phyloP scores from a whole-genome alignment of 2,888 invertebrate genomes.

The Tiliacea citrago region DNA sequence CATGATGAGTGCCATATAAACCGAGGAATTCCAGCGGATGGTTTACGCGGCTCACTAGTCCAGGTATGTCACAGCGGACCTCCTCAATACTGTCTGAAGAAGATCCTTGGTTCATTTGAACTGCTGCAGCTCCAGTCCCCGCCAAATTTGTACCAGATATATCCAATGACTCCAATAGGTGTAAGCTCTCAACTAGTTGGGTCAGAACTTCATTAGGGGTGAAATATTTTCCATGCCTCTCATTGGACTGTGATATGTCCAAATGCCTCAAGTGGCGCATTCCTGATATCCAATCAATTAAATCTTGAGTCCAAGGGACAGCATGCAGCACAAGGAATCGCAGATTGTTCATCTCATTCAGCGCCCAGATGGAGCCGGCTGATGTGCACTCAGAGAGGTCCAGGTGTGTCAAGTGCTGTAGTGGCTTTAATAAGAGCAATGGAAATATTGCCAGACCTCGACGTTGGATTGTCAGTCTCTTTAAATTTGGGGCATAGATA shows the following conservation, averaged over 20 bases:
- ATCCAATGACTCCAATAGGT: slow-evolving; percentile 95
- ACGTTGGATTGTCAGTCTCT: slow-evolving; percentile 90
- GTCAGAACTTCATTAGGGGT: slow-evolving; percentile 94
- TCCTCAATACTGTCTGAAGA: slow-evolving; percentile 72
- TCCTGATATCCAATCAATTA: slow-evolving; percentile 91
- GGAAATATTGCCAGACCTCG: slow-evolving; percentile 86
- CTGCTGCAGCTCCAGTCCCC: slow-evolving; percentile 94
- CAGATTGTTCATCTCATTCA: slow-evolving; percentile 92
- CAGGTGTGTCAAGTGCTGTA: slow-evolving; percentile 92
- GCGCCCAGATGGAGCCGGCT: slow-evolving; percentile 92
- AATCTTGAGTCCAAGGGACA: slow-evolving; percentile 92
- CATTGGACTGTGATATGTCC: slow-evolving; percentile 95
- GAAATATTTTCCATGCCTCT: slow-evolving; percentile 93
- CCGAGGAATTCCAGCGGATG: slow-evolving; percentile 97
- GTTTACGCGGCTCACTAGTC: slow-evolving; percentile 94
- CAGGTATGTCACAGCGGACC: slow-evolving; percentile 95
- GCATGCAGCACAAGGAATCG: slow-evolving; percentile 95
- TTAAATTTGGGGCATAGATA: slow-evolving; percentile 91
- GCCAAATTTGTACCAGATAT: slow-evolving; percentile 99
- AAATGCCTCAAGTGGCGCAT: slow-evolving; percentile 92
- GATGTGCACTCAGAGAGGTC: slow-evolving; percentile 93
- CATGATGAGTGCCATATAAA: slow-evolving; percentile 96
- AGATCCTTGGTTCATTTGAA: slow-evolving; percentile 69
- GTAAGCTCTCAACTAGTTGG: slow-evolving; percentile 93
- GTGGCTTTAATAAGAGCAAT: slow-evolving; percentile 90